Evolutionary conservation across 2,888 invertebrate species (phyloP), one percentile per base, ranked within the genome.

Genomic region (Tiliacea aurago): DNA sequence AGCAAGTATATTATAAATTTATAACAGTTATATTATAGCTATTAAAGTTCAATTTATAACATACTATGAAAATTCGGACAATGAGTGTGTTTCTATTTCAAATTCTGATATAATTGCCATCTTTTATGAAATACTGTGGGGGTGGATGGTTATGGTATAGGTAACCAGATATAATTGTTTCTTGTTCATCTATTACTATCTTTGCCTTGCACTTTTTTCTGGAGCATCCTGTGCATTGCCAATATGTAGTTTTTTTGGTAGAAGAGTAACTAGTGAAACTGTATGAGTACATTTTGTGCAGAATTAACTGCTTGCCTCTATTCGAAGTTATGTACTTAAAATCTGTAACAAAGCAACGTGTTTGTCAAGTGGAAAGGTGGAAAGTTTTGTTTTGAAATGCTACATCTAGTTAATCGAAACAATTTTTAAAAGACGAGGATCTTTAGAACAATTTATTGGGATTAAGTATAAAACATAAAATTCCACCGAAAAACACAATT

Each of bases 201-300:
- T 73, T 77, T 10, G 72, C 78, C n/a, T 59, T 72, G 28, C 78
- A 77, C 4, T 28, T 70, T 62, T 49, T 65, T 56, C 49, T 18
- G 7, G 49, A 70, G 28, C 33, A 43, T n/a, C 11, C 62, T 2
- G 76, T 45, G 15, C 73, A 67, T 23, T 37, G 23, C 73, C 73
- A 73, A 13, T 71, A 61, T 1, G 18, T 15, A 28, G 55, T 68
- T 1, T 69, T 55, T 55, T 55, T 69, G 11, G 18, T 55, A 45
- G 45, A 0, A 37, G 45, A 55, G 55, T 23, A 37, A 20, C 23
- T 55, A 4, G 53, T 45, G 23, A 15, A 69, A 37, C 55, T 33
- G 45, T 55, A 70, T 45, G 68, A 45, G n/a, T 43, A 68, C 53
- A 11, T 7, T 4, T 53, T 53, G 53, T 53, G 2, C 6, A 64